Evolutionary conservation across 2,113 vertebrate species (phyloP).

Genomic region (Nestor notabilis): DNA sequence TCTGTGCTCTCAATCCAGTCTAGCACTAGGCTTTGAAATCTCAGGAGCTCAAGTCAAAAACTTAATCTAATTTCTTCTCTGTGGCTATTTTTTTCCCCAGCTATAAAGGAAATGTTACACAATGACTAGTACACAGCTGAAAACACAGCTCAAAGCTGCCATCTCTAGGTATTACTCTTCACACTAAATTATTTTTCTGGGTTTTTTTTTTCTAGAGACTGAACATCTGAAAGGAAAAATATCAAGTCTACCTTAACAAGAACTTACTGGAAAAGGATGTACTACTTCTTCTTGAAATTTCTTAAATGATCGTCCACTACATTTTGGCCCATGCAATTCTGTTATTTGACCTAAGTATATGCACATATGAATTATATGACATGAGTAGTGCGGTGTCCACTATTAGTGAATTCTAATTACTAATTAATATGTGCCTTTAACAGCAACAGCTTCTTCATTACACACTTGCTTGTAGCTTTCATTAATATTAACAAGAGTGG

Average conservation of each 20-base stretch:
- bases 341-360: background rate
- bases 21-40: constrained; percentile 36
- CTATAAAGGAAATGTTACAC: background rate
- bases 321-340: background rate
- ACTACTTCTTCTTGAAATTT: background rate
- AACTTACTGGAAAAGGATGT: background rate
- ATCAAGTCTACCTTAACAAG: background rate
- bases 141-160: constrained; percentile 60
- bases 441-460: background rate
- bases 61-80: constrained; percentile 49
- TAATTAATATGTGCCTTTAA: background rate
- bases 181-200: background rate
- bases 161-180: constrained; percentile 29
- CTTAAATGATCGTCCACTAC: background rate
- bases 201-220: background rate
- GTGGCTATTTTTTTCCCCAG: constrained; percentile 16
- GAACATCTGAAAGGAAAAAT: background rate
- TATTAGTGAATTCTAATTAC: background rate
- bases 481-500: background rate
- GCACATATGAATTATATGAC: background rate
- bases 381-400: background rate
- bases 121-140: background rate
- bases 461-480: background rate
- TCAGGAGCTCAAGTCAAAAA: constrained; percentile 48
- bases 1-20: background rate